Evolutionary conservation across 2,797 vertebrate species (phyloP).

Genomic region (Microcaecilia unicolor): DNA sequence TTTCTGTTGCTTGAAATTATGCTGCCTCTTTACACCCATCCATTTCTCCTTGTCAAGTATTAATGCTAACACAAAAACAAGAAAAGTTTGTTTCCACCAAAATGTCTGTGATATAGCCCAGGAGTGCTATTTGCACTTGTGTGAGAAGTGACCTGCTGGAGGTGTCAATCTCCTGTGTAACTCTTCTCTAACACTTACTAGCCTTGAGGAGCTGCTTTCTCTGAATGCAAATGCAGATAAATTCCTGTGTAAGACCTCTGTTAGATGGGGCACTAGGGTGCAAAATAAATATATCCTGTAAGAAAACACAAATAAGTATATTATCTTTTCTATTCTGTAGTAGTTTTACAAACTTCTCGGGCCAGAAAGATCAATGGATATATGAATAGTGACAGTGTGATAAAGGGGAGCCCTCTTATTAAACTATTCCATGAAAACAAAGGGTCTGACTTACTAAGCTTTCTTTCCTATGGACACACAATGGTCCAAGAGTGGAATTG

Average conservation of each 20-base stretch:
- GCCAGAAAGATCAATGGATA: too few relatives aligned
- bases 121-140: conserved; percentile 24
- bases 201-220: conserved; percentile 26
- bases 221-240: conserved; percentile 27
- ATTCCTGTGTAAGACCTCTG: conserved; percentile 25
- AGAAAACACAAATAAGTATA: conserved; percentile 38
- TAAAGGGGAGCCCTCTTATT: too few relatives aligned
- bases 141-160: conserved; percentile 16
- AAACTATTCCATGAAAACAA: too few relatives aligned
- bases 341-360: too few relatives aligned
- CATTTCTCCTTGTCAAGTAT: background rate
- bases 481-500: too few relatives aligned
- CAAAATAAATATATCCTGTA: conserved; percentile 36
- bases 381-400: too few relatives aligned
- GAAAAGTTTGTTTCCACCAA: conserved; percentile 12
- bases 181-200: conserved; percentile 19
- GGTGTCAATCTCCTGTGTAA: conserved; percentile 19
- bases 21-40: background rate
- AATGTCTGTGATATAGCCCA: conserved; percentile 26
- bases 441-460: too few relatives aligned
- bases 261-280: conserved; percentile 26
- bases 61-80: background rate
- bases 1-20: background rate
- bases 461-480: too few relatives aligned
- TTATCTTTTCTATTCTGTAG: too few relatives aligned